These are phyloP conservation scores for Pollenia amentaria DNA, from an alignment of 2,888 invertebrate species.

Conservation along the genomic window DNA sequence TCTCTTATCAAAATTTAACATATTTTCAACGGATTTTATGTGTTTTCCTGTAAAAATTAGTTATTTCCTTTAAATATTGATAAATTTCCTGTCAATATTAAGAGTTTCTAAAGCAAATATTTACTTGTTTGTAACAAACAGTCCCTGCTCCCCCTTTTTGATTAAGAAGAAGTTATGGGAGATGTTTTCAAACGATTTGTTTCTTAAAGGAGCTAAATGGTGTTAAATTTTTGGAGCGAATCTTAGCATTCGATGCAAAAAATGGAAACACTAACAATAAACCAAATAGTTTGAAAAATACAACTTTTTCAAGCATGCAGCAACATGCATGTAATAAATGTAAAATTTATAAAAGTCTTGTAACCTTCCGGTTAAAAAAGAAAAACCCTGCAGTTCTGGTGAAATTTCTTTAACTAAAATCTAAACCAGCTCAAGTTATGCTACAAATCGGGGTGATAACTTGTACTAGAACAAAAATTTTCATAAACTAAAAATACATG, in stretches of 20 bases:
- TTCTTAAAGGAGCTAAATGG: background rate
- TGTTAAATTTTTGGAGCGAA: too few relatives aligned
- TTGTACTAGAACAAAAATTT: too few relatives aligned
- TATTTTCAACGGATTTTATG: constrained; percentile 11
- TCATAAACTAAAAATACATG: too few relatives aligned
- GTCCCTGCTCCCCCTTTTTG: background rate
- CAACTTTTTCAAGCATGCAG: constrained; percentile 4
- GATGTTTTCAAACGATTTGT: background rate
- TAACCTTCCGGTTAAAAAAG: background rate
- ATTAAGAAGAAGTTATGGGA: background rate
- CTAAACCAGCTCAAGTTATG: too few relatives aligned
- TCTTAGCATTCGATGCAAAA: too few relatives aligned
- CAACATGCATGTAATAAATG: constrained; percentile 30
- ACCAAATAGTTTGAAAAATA: background rate
- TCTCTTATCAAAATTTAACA: constrained; percentile 44
- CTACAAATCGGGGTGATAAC: too few relatives aligned
- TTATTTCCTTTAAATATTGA: constrained; percentile 53
- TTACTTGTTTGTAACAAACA: background rate
- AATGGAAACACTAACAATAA: background rate
- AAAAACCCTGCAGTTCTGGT: too few relatives aligned
- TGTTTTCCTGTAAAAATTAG: constrained; percentile 25
- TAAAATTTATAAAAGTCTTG: constrained; percentile 7
- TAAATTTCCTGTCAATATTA: constrained; percentile 57
- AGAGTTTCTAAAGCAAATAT: constrained; percentile 43
- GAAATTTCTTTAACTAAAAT: too few relatives aligned